A percentile compares a stretch with the other conserved stretches of the same genome.
These are phyloP conservation scores for Sarcophaga bullata DNA, from an alignment of 1,140 invertebrate species.

Conservation along the genomic window DNA sequence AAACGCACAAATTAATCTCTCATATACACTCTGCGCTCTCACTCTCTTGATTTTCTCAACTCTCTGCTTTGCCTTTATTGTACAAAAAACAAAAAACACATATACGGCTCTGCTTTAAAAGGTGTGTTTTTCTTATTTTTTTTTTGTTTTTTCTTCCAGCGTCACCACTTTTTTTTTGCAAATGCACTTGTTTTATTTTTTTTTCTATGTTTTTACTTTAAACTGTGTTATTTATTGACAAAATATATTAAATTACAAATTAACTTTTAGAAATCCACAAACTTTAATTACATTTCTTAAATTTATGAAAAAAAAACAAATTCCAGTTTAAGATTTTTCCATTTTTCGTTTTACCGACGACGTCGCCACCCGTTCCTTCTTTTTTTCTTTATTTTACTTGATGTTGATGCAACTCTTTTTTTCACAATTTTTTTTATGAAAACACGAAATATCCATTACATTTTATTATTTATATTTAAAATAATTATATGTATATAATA, in stretches of 20 bases:
- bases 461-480: background rate
- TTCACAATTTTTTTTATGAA: background rate
- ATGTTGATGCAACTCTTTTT: conserved; percentile 20
- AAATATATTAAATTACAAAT: background rate
- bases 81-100: background rate
- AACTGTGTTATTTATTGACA: background rate
- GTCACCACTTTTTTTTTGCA: conserved; percentile 38
- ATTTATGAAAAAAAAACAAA: background rate
- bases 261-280: background rate
- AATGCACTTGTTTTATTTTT: conserved; percentile 32
- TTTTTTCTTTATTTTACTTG: background rate
- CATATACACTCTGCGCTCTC: background rate
- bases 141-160: conserved; percentile 29
- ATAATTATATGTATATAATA: background rate
- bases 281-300: background rate
- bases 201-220: background rate
- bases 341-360: conserved; percentile 22
- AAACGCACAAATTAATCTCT: background rate
- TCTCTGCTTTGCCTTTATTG: conserved; percentile 10
- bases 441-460: background rate
- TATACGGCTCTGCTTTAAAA: conserved; percentile 1
- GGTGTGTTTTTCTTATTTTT: conserved; percentile 21
- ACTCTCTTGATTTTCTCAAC: background rate
- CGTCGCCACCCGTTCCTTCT: conserved; percentile 29
- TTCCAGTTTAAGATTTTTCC: conserved; percentile 19